These are phyloP conservation scores for Lynx canadensis DNA, from an alignment of 2,113 vertebrate genomes.

Conservation along the genomic window DNA sequence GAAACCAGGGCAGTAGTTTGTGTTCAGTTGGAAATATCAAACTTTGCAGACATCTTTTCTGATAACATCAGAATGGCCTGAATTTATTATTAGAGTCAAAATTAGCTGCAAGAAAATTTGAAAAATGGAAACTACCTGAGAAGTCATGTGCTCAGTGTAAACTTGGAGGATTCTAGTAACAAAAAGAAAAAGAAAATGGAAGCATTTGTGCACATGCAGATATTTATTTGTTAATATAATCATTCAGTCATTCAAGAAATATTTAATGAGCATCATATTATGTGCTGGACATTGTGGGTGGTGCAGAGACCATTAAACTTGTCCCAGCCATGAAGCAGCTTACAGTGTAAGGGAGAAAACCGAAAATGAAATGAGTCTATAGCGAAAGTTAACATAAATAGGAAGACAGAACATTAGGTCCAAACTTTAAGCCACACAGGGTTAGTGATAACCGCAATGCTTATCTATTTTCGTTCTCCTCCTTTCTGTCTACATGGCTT, in stretches of 20 bases:
- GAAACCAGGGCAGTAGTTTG: background rate
- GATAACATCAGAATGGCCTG: background rate
- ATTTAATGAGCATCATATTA: background rate
- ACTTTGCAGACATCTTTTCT: background rate
- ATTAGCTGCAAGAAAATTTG: background rate
- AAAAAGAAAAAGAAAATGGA: background rate
- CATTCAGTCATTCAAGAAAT: background rate
- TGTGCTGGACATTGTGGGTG: background rate
- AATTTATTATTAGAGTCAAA: background rate
- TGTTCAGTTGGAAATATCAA: background rate
- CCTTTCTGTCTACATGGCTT: background rate
- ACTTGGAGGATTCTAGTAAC: background rate
- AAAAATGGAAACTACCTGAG: background rate
- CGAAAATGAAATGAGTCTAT: background rate
- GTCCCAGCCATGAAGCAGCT: background rate
- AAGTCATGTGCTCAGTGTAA: background rate
- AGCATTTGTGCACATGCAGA: background rate
- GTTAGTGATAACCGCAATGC: rapidly evolving
- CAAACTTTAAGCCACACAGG: background rate
- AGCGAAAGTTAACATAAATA: background rate
- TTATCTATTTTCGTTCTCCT: background rate
- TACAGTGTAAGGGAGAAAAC: background rate
- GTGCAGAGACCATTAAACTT: background rate
- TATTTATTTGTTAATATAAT: background rate
- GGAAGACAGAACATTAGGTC: background rate